These are phyloP conservation scores for Eupsilia transversa DNA, from an alignment of 2,888 invertebrate genomes.

Conservation along the genomic window DNA sequence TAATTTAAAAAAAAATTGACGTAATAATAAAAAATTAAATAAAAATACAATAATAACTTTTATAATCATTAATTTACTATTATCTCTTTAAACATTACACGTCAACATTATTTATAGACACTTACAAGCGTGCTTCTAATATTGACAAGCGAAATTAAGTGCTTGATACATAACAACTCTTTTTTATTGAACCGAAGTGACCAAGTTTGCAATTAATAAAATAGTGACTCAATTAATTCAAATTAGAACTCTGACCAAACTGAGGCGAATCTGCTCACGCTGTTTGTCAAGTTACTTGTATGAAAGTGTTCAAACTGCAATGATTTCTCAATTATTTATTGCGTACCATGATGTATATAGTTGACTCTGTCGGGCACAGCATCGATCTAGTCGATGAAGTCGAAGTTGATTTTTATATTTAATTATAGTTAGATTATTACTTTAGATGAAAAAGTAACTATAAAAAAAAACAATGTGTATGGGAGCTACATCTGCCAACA, in stretches of 20 bases:
- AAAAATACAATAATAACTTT: conserved; percentile 7
- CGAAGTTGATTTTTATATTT: too few species aligned
- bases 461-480: too few species aligned
- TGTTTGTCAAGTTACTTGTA: background rate
- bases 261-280: background rate
- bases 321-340: too few species aligned
- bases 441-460: too few species aligned
- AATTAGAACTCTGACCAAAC: background rate
- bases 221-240: background rate
- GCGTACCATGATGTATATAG: too few species aligned
- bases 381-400: too few species aligned
- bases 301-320: background rate
- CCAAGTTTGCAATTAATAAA: background rate
- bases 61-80: background rate
- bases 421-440: too few species aligned
- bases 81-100: background rate
- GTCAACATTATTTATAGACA: conserved; percentile 1
- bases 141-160: conserved; percentile 2
- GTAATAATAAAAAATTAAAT: too few species aligned
- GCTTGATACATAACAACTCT: background rate
- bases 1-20: too few species aligned
- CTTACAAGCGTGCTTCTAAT: background rate
- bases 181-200: background rate
- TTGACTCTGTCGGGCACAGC: too few species aligned
- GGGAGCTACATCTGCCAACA: too few species aligned